Percentiles rank a stretch among this genome's conserved stretches.
These are phyloP conservation scores for Apamea monoglypha DNA, from an alignment of 2,888 invertebrate species.

Conservation along the genomic window DNA sequence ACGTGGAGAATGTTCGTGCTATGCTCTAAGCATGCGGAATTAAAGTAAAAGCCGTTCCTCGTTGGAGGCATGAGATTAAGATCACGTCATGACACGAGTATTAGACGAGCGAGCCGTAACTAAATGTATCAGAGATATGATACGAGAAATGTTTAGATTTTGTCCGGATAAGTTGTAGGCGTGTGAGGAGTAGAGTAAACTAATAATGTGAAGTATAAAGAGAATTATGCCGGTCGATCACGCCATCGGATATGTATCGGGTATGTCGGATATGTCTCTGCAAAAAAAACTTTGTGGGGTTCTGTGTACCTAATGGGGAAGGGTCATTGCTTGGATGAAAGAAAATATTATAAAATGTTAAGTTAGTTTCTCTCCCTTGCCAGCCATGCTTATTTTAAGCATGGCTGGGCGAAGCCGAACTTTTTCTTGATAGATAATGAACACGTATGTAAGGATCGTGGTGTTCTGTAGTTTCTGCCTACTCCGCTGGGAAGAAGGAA, in stretches of 20 bases:
- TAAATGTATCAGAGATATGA: conserved; percentile 65
- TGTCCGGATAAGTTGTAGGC: conserved; percentile 19
- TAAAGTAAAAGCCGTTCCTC: conserved; percentile 48
- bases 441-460: too few relatives aligned
- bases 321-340: not conserved
- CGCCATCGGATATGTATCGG: not conserved
- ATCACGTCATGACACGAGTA: conserved; percentile 64
- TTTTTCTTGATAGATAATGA: too few relatives aligned
- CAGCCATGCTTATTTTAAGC: not conserved
- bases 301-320: not conserved
- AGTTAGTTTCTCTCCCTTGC: not conserved
- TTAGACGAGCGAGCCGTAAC: conserved; percentile 63
- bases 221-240: not conserved
- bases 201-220: conserved; percentile 2
- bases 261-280: too few relatives aligned
- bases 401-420: not conserved
- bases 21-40: conserved; percentile 45
- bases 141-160: conserved; percentile 49
- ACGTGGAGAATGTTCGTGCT: conserved; percentile 29
- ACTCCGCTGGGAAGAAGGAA: too few relatives aligned
- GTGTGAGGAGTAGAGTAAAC: not conserved
- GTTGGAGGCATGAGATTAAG: conserved; percentile 64
- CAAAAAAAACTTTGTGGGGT: not conserved
- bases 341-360: too few relatives aligned
- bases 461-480: too few relatives aligned